A percentile compares a stretch with the other conserved stretches of the same genome.
phyloP scores from a whole-genome alignment of 2,113 vertebrate genomes.

The Dromiciops gliroides region DNA sequence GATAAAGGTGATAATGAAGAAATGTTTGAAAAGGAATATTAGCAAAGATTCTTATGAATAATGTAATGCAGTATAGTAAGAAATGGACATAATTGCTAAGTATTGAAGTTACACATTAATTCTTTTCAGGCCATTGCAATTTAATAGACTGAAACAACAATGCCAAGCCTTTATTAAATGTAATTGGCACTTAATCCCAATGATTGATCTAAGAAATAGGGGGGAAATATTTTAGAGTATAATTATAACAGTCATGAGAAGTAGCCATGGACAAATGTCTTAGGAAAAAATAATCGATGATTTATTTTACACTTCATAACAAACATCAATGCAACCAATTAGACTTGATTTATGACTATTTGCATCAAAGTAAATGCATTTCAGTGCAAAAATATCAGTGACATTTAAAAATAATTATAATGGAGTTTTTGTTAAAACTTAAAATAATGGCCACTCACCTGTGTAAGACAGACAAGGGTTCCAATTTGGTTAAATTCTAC shows the following conservation, averaged over 20 bases:
- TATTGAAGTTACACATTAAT: neutral
- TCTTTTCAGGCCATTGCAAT: neutral
- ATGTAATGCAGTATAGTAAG: neutral
- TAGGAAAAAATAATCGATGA: neutral
- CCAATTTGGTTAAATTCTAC: neutral
- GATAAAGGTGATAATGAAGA: rapidly evolving
- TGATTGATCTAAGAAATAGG: too few relatives aligned
- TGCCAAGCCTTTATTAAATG: too few relatives aligned
- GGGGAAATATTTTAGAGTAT: neutral
- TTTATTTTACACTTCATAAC: neutral
- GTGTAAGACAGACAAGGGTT: neutral
- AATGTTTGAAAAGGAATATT: rapidly evolving
- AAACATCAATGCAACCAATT: too few relatives aligned
- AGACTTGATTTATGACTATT: neutral
- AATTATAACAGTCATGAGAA: too few relatives aligned
- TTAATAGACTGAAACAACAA: neutral
- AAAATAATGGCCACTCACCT: neutral
- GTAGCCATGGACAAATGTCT: neutral
- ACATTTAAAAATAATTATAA: too few relatives aligned
- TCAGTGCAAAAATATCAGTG: too few relatives aligned
- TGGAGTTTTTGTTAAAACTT: neutral
- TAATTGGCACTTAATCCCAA: too few relatives aligned
- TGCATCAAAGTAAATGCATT: too few relatives aligned
- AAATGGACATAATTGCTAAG: neutral
- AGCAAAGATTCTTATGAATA: too few relatives aligned